phyloP scores from a whole-genome alignment of 1,140 invertebrate genomes.

The Diachasmimorpha longicaudata region DNA sequence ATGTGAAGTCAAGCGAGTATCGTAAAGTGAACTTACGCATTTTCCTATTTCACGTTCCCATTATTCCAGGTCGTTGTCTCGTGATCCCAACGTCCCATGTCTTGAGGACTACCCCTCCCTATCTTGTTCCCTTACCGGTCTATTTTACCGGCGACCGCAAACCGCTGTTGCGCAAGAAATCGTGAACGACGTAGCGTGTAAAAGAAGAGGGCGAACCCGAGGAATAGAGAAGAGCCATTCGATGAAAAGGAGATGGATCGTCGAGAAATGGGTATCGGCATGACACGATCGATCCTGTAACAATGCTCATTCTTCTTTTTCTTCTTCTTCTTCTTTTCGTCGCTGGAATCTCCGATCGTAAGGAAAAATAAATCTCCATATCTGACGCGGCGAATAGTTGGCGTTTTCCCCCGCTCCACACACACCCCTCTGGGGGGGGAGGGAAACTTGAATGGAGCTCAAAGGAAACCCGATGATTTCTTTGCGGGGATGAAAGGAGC shows the following conservation, averaged over 20 bases:
- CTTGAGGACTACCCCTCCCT: neutral
- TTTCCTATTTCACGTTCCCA: constrained; percentile 7
- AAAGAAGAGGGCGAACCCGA: neutral
- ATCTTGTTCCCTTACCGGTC: neutral
- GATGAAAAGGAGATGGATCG: constrained; percentile 28
- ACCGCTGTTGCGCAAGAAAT: constrained; percentile 6
- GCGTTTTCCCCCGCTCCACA: constrained; percentile 22
- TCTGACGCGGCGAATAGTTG: constrained; percentile 40
- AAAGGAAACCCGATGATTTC: constrained; percentile 41
- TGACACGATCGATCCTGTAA: constrained; percentile 39
- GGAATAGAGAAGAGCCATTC: neutral
- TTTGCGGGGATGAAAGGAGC: constrained; percentile 15
- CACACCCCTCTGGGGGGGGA: neutral
- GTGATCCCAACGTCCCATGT: neutral
- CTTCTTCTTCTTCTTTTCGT: neutral
- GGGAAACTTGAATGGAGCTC: constrained; percentile 24
- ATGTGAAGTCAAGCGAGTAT: constrained; percentile 4
- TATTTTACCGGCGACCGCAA: neutral
- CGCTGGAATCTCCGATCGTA: constrained; percentile 4
- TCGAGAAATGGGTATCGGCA: constrained; percentile 38
- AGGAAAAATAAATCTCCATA: constrained; percentile 48
- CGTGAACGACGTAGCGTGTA: neutral
- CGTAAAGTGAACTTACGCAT: constrained; percentile 8
- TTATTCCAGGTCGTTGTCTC: neutral
- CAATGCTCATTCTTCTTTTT: constrained; percentile 12